A percentile compares a stretch with the other conserved stretches of the same genome.
phyloP scores from a whole-genome alignment of 2,888 invertebrate genomes.

The Operophtera brumata region DNA sequence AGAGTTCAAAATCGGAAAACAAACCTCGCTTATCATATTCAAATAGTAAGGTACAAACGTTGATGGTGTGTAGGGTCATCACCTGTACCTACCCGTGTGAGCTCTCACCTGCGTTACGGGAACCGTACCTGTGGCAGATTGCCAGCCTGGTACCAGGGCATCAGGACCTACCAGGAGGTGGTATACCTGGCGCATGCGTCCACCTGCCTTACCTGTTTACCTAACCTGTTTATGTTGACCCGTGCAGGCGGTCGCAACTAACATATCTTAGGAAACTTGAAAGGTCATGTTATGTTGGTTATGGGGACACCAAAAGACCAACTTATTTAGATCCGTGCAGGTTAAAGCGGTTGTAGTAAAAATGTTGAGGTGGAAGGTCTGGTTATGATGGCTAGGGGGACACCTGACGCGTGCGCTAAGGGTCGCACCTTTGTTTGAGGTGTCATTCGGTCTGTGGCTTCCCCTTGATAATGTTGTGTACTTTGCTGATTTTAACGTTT shows the following conservation, averaged over 20 bases:
- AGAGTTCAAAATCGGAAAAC: conserved; percentile 10
- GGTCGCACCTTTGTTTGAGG: conserved; percentile 39
- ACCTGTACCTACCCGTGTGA: conserved; percentile 50
- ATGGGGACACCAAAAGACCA: conserved; percentile 38
- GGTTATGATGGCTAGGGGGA: conserved; percentile 24
- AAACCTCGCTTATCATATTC: no score
- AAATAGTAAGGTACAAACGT: no score
- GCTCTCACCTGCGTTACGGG: conserved; percentile 63
- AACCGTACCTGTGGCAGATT: conserved; percentile 79
- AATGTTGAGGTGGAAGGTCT: conserved; percentile 35
- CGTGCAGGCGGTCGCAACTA: conserved; percentile 17
- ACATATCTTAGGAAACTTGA: not conserved
- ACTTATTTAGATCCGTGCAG: conserved; percentile 42
- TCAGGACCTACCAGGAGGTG: conserved; percentile 53
- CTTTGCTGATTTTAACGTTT: not conserved
- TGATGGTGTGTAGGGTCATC: conserved; percentile 59
- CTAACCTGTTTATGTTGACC: conserved; percentile 48
- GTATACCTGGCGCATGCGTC: conserved; percentile 76
- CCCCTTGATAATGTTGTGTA: conserved; percentile 30
- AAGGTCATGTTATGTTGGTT: conserved; percentile 23
- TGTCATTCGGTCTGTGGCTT: conserved; percentile 48
- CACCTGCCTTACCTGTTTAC: conserved; percentile 65
- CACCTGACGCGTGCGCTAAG: conserved; percentile 49
- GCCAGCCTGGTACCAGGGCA: conserved; percentile 77
- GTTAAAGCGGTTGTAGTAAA: conserved; percentile 18